Evolutionary conservation across 1,140 invertebrate genomes (phyloP).

Genomic region (Phocides pigmalion): DNA sequence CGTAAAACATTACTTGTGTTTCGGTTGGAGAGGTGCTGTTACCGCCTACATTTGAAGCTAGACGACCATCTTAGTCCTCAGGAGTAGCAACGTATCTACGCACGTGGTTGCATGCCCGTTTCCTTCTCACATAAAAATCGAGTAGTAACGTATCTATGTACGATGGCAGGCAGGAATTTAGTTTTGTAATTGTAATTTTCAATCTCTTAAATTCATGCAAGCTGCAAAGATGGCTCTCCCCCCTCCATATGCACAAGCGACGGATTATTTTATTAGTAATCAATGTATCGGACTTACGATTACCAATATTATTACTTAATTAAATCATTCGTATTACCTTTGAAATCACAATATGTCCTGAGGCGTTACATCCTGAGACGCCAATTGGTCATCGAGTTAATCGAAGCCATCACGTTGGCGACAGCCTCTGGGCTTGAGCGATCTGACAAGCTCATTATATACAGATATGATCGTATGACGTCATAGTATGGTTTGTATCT

Average conservation of each 20-base stretch:
- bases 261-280: neutral
- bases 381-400: constrained; percentile 10
- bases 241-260: neutral
- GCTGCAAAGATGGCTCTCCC: no score
- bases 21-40: no score
- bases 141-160: no score
- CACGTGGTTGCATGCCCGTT: no score
- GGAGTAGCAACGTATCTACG: no score
- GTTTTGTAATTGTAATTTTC: no score
- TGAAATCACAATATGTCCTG: neutral
- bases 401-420: constrained; percentile 11
- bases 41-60: no score
- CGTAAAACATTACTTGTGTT: no score
- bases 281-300: neutral
- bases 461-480: constrained; percentile 1
- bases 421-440: constrained; percentile 19
- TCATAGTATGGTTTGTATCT: neutral
- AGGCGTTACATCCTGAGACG: constrained; percentile 11
- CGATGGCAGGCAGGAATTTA: no score
- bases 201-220: no score
- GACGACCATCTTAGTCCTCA: no score
- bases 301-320: constrained; percentile 1
- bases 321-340: neutral
- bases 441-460: constrained; percentile 10
- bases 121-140: no score